phyloP scores from a whole-genome alignment of 2,113 vertebrate genomes.

The Prietella phreatophila region DNA sequence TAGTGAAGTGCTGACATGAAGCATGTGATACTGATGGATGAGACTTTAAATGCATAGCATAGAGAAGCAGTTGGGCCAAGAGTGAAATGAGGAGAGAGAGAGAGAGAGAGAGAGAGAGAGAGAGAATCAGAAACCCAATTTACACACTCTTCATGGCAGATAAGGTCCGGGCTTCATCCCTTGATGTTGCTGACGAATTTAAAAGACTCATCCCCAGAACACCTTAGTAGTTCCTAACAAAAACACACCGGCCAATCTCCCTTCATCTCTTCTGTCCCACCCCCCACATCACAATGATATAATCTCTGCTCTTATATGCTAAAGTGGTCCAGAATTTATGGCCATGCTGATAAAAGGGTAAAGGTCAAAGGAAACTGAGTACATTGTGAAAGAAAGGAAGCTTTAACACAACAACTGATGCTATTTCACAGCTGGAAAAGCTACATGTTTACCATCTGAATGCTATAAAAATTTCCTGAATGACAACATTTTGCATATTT shows the following conservation, averaged over 20 bases:
- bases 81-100: constrained; percentile 45
- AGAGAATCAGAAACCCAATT: constrained; percentile 36
- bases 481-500: background rate
- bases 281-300: constrained; percentile 57
- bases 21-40: constrained; percentile 60
- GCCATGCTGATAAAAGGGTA: constrained; percentile 68
- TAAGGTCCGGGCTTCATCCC: constrained; percentile 33
- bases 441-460: background rate
- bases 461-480: no score
- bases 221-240: constrained; percentile 49
- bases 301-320: constrained; percentile 64
- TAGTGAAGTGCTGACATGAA: constrained; percentile 52
- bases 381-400: constrained; percentile 15
- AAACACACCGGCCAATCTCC: constrained; percentile 59
- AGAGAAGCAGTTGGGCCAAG: constrained; percentile 48
- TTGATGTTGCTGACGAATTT: constrained; percentile 54
- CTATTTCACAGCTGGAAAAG: background rate
- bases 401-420: constrained; percentile 1
- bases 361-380: constrained; percentile 59
- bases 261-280: constrained; percentile 56
- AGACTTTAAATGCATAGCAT: constrained; percentile 61
- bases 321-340: constrained; percentile 66
- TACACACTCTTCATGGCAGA: constrained; percentile 22
- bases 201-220: constrained; percentile 45
- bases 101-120: constrained; percentile 38